These are phyloP conservation scores for Ylistrum balloti DNA, from an alignment of 1,140 invertebrate genomes.

Conservation along the genomic window DNA sequence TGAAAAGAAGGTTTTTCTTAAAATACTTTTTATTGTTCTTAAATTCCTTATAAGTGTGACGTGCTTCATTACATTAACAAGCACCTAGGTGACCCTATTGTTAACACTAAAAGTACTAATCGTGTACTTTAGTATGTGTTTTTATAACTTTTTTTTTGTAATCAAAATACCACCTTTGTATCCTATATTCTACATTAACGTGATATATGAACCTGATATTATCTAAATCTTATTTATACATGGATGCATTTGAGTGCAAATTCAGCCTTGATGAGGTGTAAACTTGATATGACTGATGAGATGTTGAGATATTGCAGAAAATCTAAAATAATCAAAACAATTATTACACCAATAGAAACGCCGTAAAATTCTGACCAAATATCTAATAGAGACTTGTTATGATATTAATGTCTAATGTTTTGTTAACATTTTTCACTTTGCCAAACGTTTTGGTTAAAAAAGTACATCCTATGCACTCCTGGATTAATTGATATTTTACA, in stretches of 20 bases:
- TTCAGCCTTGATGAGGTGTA: neutral
- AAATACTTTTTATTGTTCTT: too few relatives aligned
- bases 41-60: too few relatives aligned
- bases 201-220: neutral
- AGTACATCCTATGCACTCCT: slow-evolving; percentile 1
- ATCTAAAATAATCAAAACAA: neutral
- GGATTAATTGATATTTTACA: neutral
- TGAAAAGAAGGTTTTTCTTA: too few relatives aligned
- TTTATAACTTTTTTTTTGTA: neutral
- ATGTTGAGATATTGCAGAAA: neutral
- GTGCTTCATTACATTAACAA: neutral
- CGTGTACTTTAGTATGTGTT: neutral
- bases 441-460: too few relatives aligned
- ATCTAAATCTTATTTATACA: neutral
- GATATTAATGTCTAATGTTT: neutral
- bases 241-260: neutral
- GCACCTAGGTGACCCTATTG: neutral
- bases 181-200: neutral
- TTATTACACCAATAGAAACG: neutral
- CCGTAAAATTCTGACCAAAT: neutral
- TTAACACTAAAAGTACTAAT: neutral
- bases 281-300: neutral
- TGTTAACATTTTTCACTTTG: too few relatives aligned
- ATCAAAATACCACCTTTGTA: neutral
- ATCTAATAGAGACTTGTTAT: too few relatives aligned